Conservation (phyloP, 1,140 invertebrate species). For the Drosophila tani region DNA sequence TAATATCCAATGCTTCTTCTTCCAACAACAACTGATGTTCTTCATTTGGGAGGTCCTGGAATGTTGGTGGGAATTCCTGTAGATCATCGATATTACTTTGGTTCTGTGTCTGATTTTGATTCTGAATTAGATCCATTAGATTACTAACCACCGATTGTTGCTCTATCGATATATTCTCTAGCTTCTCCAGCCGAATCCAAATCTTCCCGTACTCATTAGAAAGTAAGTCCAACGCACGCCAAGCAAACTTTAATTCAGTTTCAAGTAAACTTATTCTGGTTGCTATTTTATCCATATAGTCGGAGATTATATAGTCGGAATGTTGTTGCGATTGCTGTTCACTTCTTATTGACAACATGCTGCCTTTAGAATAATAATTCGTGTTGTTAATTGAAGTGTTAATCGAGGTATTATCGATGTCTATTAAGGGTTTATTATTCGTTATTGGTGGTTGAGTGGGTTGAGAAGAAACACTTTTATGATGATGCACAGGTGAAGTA, state of each 20-base stretch:
- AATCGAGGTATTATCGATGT: conserved; percentile 8
- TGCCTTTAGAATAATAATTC: conserved; percentile 36
- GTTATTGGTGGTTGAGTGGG: conserved; percentile 5
- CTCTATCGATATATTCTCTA: conserved; percentile 94
- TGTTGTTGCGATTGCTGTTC: conserved; percentile 82
- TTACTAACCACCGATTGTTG: conserved; percentile 96
- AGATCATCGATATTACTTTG: conserved; percentile 8
- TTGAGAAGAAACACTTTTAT: not conserved
- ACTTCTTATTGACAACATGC: conserved; percentile 69
- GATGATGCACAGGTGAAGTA: conserved; percentile 5
- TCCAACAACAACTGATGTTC: conserved; percentile 30
- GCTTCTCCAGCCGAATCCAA: conserved; percentile 96
- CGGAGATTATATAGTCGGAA: conserved; percentile 90
- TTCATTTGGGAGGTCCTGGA: conserved; percentile 24
- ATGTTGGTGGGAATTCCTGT: conserved; percentile 3
- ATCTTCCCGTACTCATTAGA: conserved; percentile 97
- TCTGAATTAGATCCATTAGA: conserved; percentile 91
- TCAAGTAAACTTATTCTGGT: conserved; percentile 94
- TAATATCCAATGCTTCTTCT: conserved; percentile 16
- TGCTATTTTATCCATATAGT: conserved; percentile 95
- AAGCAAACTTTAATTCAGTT: conserved; percentile 95
- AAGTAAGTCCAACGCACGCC: conserved; percentile 94
- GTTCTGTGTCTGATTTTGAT: conserved; percentile 40
- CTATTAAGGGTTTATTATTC: conserved; percentile 23
- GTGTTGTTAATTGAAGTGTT: conserved; percentile 13